These are phyloP conservation scores for Aproaerema taeniolella DNA, from an alignment of 2,888 invertebrate genomes.

Conservation along the genomic window DNA sequence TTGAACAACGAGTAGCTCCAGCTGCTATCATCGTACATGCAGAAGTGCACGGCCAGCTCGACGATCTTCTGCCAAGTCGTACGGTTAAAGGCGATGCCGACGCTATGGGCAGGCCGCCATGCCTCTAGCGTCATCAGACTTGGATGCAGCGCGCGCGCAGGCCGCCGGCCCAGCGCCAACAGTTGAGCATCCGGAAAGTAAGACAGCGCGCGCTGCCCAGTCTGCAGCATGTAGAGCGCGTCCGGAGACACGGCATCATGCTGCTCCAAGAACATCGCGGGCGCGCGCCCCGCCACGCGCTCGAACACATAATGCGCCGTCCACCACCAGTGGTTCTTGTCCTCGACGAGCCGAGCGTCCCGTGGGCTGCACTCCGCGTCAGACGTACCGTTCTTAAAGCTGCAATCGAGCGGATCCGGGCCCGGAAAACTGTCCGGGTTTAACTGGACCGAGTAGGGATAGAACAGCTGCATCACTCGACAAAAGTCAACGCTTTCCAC, in stretches of 20 bases:
- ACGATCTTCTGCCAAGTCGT: constrained; percentile 35
- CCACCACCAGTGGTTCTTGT: constrained; percentile 57
- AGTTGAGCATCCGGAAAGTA: constrained; percentile 30
- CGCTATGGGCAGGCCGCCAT: constrained; percentile 39
- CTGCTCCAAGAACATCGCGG: constrained; percentile 41
- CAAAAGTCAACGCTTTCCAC: constrained; percentile 37
- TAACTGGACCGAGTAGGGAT: constrained; percentile 41
- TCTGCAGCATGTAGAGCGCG: constrained; percentile 33
- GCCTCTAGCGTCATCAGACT: constrained; percentile 31
- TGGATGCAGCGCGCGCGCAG: constrained; percentile 22
- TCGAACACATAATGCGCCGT: constrained; percentile 39
- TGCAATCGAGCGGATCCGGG: constrained; percentile 27
- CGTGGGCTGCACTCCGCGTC: constrained; percentile 24
- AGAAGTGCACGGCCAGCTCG: constrained; percentile 27
- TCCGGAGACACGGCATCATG: constrained; percentile 41
- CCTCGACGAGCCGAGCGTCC: constrained; percentile 30
- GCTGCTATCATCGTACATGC: constrained; percentile 38
- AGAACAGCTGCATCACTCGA: constrained; percentile 46
- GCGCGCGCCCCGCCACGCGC: constrained; percentile 20
- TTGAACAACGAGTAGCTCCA: constrained; percentile 45
- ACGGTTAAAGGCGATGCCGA: constrained; percentile 41
- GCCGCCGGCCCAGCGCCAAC: constrained; percentile 35
- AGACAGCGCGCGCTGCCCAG: constrained; percentile 23
- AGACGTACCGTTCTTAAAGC: neutral
- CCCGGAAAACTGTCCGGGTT: constrained; percentile 37